phyloP scores from a whole-genome alignment of 2,797 vertebrate species.

The Hirundo rustica region DNA sequence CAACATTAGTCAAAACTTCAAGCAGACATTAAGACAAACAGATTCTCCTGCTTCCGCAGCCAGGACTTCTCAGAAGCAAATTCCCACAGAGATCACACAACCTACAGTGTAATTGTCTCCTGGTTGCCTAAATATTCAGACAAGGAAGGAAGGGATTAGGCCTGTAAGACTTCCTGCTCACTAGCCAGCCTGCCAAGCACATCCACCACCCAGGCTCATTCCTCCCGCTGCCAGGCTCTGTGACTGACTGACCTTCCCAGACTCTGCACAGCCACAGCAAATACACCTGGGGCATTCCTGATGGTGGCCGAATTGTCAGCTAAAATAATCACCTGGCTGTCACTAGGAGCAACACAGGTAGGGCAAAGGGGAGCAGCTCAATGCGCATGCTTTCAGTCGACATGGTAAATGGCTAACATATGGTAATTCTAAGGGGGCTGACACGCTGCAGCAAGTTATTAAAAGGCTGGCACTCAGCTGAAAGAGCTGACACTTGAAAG shows the following conservation, averaged over 20 bases:
- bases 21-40: background rate
- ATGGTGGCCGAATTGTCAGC: background rate
- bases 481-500: slow-evolving; percentile 40
- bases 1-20: background rate
- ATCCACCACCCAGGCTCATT: background rate
- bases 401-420: background rate
- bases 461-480: slow-evolving; percentile 20
- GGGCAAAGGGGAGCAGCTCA: background rate
- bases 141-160: slow-evolving; percentile 14
- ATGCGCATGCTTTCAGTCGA: background rate
- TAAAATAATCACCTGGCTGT: background rate
- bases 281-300: background rate
- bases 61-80: background rate
- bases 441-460: background rate
- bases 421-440: slow-evolving; percentile 14
- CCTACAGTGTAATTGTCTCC: background rate
- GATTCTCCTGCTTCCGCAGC: background rate
- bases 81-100: background rate
- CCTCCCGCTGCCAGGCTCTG: background rate
- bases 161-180: background rate
- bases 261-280: background rate
- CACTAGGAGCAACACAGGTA: background rate
- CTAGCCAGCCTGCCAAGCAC: background rate
- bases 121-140: background rate
- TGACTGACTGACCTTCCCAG: background rate